Base-by-base conservation (phyloP, 1,140 invertebrate species). In the Drosophila persimilis region DNA sequence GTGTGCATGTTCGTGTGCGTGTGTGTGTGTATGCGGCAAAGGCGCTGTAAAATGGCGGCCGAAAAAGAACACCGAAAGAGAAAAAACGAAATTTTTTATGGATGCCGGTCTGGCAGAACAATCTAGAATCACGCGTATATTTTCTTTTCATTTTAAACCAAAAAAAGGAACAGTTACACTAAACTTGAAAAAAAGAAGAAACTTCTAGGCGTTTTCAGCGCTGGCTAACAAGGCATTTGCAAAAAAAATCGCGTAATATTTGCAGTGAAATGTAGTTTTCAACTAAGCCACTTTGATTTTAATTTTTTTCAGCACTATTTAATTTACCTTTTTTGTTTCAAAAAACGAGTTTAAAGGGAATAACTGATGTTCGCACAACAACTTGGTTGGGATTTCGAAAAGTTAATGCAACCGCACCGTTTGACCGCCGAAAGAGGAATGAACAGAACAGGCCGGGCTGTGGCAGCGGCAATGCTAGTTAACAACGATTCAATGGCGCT, bases 381-480 rank as follows among this genome's bases (percentile, higher is more conserved):
- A 62, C 45, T 72, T 45, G 43, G 44, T 29, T 41, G 39, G 58
- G 53, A 54, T 51, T 51, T 41, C 43, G 45, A 51, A 24, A 22
- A 66, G 9, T 39, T 13, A 24, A 24, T 26, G 58, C 83, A 81
- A 90, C 89, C 73, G 76, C 65, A 69, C 75, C 57, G 71, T 60
- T 73, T 83, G 70, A 90, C 80, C 73, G 75, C 55, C 69, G 74
- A 85, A 90, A 83, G 81, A 86, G 70, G 84, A 90, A 90, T 83
- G 80, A 89, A 73, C 74, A 58, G 57, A 89, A 73, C 74, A 58
- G 57, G 58, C 47, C 17, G 7, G 4, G 35, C 9, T 47, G 35
- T 31, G 44, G 29, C 50, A 63, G 26, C 57, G 75, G 35, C 35
- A 77, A 90, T 74, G 77, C 54, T 80, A 90, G 89, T 90, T 90